Base-by-base conservation (phyloP, 2,797 vertebrate species). In the Channallabes apus region DNA sequence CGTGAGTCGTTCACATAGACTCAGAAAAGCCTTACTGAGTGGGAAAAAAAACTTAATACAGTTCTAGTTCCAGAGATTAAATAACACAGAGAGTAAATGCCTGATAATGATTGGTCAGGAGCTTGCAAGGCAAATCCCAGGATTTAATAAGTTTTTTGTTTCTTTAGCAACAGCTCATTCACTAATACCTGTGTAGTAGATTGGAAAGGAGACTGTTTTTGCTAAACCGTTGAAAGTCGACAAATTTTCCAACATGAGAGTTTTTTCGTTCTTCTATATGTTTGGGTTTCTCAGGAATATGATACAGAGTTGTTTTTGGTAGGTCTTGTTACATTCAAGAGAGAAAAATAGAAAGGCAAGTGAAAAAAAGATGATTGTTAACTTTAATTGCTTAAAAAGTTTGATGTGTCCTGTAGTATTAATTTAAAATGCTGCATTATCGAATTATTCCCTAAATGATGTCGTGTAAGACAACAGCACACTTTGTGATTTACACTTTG, bases 1-100 rank as follows among this genome's bases (percentile, higher is more conserved):
- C 97, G 98, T 99, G 92, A 97, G 98, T 97, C 8, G 7, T 73
- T 32, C 3, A 41, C 41, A 71, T 3, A 20, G 51, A 58, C 2
- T 20, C 6, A 41, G 6, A 41, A 64, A 79, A 46, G 32, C 32
- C 6, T 80, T 41, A 64, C 32, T 12, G 59, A 3, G 35, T 1
- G 35, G 35, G 35, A 6, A 38, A 27, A 65, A 20, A 46, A 80
- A 64, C 24, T n/a, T 12, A 1, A 14, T n/a, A 4, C 32, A 22
- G 18, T 18, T 20, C 8, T 29, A 17, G 29, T 18, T 75, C 56
- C 46, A 5, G 38, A 78, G 29, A 32, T 18, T 27, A 35, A 2
- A 6, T 24, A 62, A n/a, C 9, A 76, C 27, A 18, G 22, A 1
- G n/a, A 18, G 14, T 20, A 15, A 58, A 14, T 32, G 20, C 54